These are phyloP conservation scores for Ceyx margarethae DNA, from an alignment of 2,113 vertebrate genomes.

Conservation along the genomic window DNA sequence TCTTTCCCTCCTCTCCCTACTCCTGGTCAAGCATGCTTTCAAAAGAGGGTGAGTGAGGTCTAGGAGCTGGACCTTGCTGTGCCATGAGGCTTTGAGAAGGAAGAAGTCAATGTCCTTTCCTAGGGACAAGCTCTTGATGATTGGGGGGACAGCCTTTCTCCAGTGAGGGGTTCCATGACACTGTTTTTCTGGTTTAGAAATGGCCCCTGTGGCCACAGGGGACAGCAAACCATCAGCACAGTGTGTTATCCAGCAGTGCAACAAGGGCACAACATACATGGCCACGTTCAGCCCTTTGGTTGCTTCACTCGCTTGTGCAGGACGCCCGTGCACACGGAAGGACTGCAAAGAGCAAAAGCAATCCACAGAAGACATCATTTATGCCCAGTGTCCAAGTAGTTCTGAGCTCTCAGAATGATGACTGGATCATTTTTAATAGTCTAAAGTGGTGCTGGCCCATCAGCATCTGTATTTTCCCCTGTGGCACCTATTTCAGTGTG, in stretches of 20 bases:
- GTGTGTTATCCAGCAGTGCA: rapidly evolving
- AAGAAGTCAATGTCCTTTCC: not conserved
- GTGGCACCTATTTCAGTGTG: not conserved
- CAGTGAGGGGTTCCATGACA: not conserved
- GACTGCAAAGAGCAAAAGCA: not conserved
- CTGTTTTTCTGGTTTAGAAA: not conserved
- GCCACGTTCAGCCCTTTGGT: rapidly evolving
- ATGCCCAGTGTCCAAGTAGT: too few species aligned
- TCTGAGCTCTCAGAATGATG: too few species aligned
- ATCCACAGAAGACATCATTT: too few species aligned
- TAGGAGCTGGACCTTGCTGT: not conserved
- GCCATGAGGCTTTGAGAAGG: not conserved
- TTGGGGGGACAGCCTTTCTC: rapidly evolving
- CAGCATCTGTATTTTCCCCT: not conserved
- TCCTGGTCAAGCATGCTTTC: not conserved
- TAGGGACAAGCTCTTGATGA: not conserved
- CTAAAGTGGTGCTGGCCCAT: not conserved
- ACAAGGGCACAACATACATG: rapidly evolving
- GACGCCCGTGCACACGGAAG: rapidly evolving
- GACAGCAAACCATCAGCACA: rapidly evolving
- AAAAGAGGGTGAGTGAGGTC: not conserved
- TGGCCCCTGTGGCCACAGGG: rapidly evolving
- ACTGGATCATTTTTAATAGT: too few species aligned
- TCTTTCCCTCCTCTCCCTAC: rapidly evolving
- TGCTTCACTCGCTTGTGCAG: not conserved